Conservation (phyloP, 2,797 vertebrate species). For the Pseudochromis fuscus region DNA sequence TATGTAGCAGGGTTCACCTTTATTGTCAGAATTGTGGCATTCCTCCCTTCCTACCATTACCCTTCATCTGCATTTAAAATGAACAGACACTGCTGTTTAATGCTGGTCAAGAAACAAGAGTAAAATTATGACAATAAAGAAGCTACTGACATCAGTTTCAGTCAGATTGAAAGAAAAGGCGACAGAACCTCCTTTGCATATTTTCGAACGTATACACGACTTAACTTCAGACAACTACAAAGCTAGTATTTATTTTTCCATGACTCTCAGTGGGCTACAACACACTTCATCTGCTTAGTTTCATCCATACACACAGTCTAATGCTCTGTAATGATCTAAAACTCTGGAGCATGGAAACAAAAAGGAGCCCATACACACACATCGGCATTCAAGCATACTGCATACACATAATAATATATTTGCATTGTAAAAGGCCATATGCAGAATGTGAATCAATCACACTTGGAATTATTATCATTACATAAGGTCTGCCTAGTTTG, state of each 20-base stretch:
- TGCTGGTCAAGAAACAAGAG: slow-evolving; percentile 7
- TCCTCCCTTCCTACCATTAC: slow-evolving; percentile 12
- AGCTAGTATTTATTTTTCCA: slow-evolving; percentile 14
- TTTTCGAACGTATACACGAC: slow-evolving; percentile 9
- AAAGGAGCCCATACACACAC: slow-evolving; percentile 30
- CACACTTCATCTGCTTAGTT: slow-evolving; percentile 1
- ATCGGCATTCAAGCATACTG: slow-evolving; percentile 35
- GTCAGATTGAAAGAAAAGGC: slow-evolving; percentile 2
- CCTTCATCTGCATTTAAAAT: slow-evolving; percentile 41
- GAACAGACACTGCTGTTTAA: slow-evolving; percentile 13
- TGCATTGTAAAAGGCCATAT: slow-evolving; percentile 58
- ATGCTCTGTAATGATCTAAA: slow-evolving; percentile 33
- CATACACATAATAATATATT: slow-evolving; percentile 45
- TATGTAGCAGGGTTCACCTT: slow-evolving; percentile 25
- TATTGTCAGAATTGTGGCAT: slow-evolving; percentile 27
- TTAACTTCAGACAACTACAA: slow-evolving; percentile 21
- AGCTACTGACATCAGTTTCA: neutral
- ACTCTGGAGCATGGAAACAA: slow-evolving; percentile 36
- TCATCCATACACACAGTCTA: slow-evolving; percentile 27
- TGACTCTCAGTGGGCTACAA: slow-evolving; percentile 16
- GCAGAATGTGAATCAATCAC: slow-evolving; percentile 45
- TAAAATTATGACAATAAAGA: slow-evolving; percentile 17
- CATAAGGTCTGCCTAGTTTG: slow-evolving; percentile 27
- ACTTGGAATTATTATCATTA: slow-evolving; percentile 44
- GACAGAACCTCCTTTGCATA: slow-evolving; percentile 6